Conservation (phyloP, 2,113 vertebrate genomes). For the Ramphastos sulfuratus region DNA sequence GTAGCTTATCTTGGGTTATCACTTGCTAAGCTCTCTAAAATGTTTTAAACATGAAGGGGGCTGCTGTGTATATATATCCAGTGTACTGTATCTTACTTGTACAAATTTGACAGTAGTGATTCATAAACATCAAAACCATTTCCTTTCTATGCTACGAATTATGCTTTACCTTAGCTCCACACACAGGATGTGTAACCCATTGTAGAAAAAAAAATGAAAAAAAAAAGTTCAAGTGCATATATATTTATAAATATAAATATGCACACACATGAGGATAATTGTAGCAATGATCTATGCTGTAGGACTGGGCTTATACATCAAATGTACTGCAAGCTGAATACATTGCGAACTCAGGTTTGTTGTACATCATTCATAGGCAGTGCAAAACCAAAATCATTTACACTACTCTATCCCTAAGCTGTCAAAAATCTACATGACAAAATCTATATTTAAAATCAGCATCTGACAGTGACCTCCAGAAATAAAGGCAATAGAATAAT, state of each 20-base stretch:
- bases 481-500: background rate
- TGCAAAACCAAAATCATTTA: background rate
- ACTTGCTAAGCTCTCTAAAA: conserved; percentile 61
- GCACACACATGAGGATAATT: background rate
- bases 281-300: background rate
- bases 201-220: background rate
- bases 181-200: background rate
- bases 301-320: background rate
- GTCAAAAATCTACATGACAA: background rate
- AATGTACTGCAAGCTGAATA: background rate
- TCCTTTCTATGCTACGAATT: conserved; percentile 37
- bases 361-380: background rate
- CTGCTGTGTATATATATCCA: conserved; percentile 42
- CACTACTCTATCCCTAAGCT: background rate
- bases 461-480: background rate
- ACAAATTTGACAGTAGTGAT: conserved; percentile 61
- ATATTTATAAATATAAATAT: background rate
- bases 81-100: conserved; percentile 46
- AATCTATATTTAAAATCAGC: background rate
- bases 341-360: background rate
- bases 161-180: background rate
- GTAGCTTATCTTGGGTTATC: conserved; percentile 72
- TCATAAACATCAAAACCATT: conserved; percentile 65
- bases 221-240: background rate
- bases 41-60: conserved; percentile 70